These are phyloP conservation scores for Camponotus floridanus DNA, from an alignment of 1,140 invertebrate genomes.

Conservation along the genomic window DNA sequence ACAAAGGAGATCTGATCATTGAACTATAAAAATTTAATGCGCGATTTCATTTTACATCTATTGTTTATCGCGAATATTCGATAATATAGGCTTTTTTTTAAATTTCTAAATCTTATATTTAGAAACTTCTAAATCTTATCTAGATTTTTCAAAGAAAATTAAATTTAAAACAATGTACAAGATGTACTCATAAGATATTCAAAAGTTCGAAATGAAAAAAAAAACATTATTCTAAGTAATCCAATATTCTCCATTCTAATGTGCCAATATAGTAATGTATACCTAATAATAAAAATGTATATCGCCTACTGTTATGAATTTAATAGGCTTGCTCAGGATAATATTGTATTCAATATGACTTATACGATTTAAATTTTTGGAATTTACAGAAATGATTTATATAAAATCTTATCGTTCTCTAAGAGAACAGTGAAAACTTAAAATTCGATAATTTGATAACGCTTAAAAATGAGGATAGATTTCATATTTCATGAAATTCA, in stretches of 20 bases:
- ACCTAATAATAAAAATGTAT: constrained; percentile 50
- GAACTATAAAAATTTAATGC: constrained; percentile 62
- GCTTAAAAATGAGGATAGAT: not conserved
- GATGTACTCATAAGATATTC: not conserved
- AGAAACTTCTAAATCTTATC: constrained; percentile 1
- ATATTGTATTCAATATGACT: constrained; percentile 39
- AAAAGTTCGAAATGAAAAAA: not conserved
- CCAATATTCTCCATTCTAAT: constrained; percentile 35
- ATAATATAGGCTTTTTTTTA: constrained; percentile 8
- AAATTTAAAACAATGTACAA: not conserved
- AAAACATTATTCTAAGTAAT: not conserved
- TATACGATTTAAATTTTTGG: constrained; percentile 19
- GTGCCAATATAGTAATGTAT: constrained; percentile 67
- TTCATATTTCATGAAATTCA: not conserved
- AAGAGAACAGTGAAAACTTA: not conserved
- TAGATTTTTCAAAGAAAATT: constrained; percentile 14
- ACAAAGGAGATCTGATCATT: constrained; percentile 81
- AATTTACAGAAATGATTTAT: too few relatives aligned
- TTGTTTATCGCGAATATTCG: constrained; percentile 46
- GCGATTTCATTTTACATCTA: constrained; percentile 27
- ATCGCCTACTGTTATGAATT: constrained; percentile 55
- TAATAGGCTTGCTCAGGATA: constrained; percentile 24
- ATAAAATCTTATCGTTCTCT: not conserved
- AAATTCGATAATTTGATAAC: not conserved
- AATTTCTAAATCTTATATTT: not conserved